Conservation (phyloP, 2,113 vertebrate genomes). For the Balaeniceps rex region DNA sequence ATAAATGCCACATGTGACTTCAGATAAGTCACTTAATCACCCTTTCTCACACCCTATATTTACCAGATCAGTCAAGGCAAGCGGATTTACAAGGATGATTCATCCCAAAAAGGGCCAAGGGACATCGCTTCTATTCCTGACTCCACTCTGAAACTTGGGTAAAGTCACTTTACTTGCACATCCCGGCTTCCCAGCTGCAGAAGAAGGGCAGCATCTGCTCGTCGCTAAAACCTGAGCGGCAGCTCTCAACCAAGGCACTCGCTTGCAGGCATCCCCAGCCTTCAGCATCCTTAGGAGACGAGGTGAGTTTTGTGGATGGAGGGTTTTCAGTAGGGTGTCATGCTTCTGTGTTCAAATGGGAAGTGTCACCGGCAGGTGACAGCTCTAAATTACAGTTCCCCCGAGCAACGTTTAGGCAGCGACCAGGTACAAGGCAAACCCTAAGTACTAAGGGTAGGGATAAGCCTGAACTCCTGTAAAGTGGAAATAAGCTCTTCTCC, state of each 20-base stretch:
- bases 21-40: conserved; percentile 63
- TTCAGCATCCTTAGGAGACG: background rate
- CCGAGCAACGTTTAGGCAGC: rapidly evolving
- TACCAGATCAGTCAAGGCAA: conserved; percentile 57
- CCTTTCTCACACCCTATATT: conserved; percentile 60
- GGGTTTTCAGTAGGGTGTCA: background rate
- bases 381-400: background rate
- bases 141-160: conserved; percentile 11
- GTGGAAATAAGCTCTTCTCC: background rate
- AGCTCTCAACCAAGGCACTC: background rate
- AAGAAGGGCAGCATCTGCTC: background rate
- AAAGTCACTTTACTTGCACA: conserved; percentile 15
- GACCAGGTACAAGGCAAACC: background rate
- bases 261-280: background rate
- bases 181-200: background rate
- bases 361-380: background rate
- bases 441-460: background rate
- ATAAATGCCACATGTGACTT: conserved; percentile 62
- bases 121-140: conserved; percentile 39
- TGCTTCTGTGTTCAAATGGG: background rate
- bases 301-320: background rate
- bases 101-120: conserved; percentile 54
- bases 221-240: background rate
- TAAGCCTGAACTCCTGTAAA: background rate
- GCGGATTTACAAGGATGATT: conserved; percentile 59